phyloP scores from a whole-genome alignment of 2,113 vertebrate species.

The Cichladusa arquata region DNA sequence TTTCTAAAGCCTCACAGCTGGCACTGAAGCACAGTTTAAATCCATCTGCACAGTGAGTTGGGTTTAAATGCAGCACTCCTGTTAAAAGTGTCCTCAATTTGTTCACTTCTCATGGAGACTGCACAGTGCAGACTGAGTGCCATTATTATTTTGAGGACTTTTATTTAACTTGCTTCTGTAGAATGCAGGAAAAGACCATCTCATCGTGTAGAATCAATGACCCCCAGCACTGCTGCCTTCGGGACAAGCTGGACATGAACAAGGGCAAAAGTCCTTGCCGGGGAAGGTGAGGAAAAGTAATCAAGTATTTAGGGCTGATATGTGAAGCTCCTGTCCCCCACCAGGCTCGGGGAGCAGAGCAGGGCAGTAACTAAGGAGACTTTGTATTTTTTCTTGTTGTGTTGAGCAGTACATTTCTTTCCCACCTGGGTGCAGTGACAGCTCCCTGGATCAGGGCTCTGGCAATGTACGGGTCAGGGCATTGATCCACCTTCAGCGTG shows the following conservation, averaged over 20 bases:
- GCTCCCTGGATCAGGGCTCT: fast-evolving
- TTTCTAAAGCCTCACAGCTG: not conserved
- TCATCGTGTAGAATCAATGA: not conserved
- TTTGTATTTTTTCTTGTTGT: not conserved
- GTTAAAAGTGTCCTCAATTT: not conserved
- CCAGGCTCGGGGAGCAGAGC: not conserved
- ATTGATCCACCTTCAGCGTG: not conserved
- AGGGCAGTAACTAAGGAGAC: not conserved
- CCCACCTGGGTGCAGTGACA: not conserved
- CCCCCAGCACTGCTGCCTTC: not conserved
- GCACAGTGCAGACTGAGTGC: fast-evolving
- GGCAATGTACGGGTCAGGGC: fast-evolving
- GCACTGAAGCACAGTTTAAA: not conserved
- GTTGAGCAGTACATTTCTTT: not conserved
- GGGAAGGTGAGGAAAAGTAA: not conserved
- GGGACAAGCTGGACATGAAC: not conserved
- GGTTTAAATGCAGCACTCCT: not conserved
- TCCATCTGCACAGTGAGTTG: not conserved
- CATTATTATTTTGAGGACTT: not conserved
- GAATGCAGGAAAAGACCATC: not conserved
- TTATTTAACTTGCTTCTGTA: not conserved
- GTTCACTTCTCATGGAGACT: not conserved
- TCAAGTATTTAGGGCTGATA: fast-evolving
- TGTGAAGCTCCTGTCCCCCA: not conserved
- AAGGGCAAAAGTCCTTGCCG: not conserved